Evolutionary conservation across 2,888 invertebrate genomes (phyloP).

Genomic region (Ectemnius cavifrons): DNA sequence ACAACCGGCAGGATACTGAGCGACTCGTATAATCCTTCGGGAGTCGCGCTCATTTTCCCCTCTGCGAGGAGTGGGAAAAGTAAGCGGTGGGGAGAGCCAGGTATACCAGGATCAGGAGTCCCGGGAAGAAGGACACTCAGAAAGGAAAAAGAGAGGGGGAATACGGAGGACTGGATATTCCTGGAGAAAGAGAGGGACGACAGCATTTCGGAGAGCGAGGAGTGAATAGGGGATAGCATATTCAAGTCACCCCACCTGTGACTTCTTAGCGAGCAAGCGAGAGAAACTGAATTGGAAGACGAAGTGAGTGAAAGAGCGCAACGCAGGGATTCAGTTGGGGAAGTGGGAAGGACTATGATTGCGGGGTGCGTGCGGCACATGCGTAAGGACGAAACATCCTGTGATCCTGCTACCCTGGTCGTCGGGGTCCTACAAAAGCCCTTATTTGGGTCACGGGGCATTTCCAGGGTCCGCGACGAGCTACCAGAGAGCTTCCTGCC

Average conservation of each 20-base stretch:
- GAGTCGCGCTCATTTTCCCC: constrained; percentile 33
- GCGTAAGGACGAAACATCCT: constrained; percentile 60
- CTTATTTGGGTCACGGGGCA: constrained; percentile 77
- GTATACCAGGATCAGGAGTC: background rate
- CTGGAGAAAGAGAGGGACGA: background rate
- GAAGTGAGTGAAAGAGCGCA: background rate
- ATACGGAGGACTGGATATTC: background rate
- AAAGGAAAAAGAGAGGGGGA: background rate
- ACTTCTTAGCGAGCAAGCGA: background rate
- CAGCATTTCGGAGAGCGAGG: background rate
- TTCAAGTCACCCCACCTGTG: background rate
- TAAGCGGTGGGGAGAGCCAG: background rate
- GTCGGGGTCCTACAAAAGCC: constrained; percentile 77
- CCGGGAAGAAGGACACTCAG: background rate
- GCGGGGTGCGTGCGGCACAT: constrained; percentile 47
- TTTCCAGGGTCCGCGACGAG: constrained; percentile 63
- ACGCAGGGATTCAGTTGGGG: background rate
- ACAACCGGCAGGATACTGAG: constrained; percentile 57
- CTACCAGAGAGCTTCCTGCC: constrained; percentile 56
- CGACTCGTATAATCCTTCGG: constrained; percentile 56
- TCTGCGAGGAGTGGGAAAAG: constrained; percentile 1
- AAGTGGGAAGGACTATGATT: constrained; percentile 15
- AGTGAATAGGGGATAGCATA: background rate
- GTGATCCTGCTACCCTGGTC: constrained; percentile 72
- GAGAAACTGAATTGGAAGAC: background rate